A percentile compares a stretch with the other conserved stretches of the same genome.
Conservation (phyloP, 2,888 invertebrate species). For the Scaptomyza reducta region DNA sequence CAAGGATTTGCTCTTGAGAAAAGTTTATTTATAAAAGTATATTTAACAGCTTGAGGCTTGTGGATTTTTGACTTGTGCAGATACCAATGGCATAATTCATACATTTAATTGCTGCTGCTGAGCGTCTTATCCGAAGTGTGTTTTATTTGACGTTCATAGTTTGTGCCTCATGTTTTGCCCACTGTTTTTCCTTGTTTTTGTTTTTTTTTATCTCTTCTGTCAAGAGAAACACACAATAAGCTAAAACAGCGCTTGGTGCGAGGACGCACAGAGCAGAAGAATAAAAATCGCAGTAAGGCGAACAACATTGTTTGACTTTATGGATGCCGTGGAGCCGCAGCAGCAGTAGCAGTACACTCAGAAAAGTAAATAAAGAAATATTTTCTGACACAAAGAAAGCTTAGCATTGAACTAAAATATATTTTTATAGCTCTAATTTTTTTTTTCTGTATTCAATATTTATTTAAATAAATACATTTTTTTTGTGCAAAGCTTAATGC, state of each 20-base stretch:
- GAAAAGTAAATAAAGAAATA: neutral
- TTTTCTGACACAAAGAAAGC: too few species aligned
- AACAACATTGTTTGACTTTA: slow-evolving; percentile 79
- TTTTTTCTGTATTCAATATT: too few species aligned
- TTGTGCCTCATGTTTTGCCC: slow-evolving; percentile 59
- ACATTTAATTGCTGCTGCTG: slow-evolving; percentile 50
- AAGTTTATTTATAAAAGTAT: slow-evolving; percentile 6
- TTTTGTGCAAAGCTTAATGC: neutral
- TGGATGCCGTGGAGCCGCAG: slow-evolving; percentile 48
- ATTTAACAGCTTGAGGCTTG: slow-evolving; percentile 4
- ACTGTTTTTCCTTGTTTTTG: slow-evolving; percentile 28
- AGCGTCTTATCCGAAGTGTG: slow-evolving; percentile 51
- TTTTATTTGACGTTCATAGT: slow-evolving; percentile 78
- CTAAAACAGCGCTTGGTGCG: slow-evolving; percentile 1
- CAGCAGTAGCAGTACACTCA: neutral
- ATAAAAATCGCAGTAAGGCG: slow-evolving; percentile 70
- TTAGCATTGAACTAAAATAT: too few species aligned
- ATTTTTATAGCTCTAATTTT: too few species aligned
- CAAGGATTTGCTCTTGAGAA: slow-evolving; percentile 11
- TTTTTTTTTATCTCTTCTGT: slow-evolving; percentile 23
- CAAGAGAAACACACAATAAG: slow-evolving; percentile 49
- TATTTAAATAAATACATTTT: too few species aligned
- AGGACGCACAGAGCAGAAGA: slow-evolving; percentile 28
- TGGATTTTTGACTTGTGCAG: slow-evolving; percentile 25
- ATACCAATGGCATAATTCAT: slow-evolving; percentile 45